Evolutionary conservation across 2,888 invertebrate species (phyloP).

Genomic region (Phorcus lineatus): DNA sequence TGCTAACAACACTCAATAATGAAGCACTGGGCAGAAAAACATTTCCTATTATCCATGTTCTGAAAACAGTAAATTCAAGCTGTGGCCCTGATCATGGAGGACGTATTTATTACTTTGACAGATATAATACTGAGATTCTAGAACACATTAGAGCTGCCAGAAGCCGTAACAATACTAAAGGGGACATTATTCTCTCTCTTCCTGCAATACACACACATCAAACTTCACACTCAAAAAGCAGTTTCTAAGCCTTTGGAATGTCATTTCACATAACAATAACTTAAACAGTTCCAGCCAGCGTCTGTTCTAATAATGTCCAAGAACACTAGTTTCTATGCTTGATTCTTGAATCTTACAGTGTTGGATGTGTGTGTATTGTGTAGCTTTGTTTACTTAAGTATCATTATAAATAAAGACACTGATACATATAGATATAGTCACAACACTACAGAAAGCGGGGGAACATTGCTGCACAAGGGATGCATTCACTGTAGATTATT

Average conservation of each 20-base stretch:
- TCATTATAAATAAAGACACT: not conserved
- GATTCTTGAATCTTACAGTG: no score
- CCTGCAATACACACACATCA: constrained; percentile 10
- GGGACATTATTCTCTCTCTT: not conserved
- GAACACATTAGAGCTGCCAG: not conserved
- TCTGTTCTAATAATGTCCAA: no score
- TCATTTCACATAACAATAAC: not conserved
- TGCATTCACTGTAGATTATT: constrained; percentile 8
- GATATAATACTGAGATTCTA: constrained; percentile 1
- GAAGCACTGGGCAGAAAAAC: no score
- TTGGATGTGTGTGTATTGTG: no score
- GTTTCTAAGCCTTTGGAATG: constrained; percentile 7
- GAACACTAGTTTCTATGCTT: no score
- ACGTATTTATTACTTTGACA: not conserved
- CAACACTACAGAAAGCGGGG: constrained; percentile 8
- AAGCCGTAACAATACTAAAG: not conserved
- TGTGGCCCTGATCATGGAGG: not conserved
- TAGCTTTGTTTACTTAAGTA: no score
- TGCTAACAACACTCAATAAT: no score
- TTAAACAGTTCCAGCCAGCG: not conserved
- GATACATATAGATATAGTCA: constrained; percentile 3
- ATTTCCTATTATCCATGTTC: not conserved
- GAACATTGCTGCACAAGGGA: constrained; percentile 6
- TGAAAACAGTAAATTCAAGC: not conserved
- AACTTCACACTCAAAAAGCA: not conserved